Evolutionary conservation across 1,140 invertebrate genomes (phyloP), one percentile per base, ranked within the genome.

Genomic region (Nebria ingens): DNA sequence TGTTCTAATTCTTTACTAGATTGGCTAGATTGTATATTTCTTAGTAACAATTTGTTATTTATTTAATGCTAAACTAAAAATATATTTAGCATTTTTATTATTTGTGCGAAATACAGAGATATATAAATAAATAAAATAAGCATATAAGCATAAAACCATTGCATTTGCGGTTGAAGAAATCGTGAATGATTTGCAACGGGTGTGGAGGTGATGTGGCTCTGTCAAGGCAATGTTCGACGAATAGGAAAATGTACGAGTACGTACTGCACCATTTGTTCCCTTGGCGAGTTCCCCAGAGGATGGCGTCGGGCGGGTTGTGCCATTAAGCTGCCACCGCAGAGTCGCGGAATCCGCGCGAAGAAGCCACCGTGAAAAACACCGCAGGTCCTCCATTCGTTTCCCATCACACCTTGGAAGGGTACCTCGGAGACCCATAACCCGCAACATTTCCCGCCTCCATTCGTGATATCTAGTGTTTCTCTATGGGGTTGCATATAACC

Each of bases 401-500:
- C 67, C 64, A 66, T 66, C 65, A 65, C 65, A 67, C 65, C 65
- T 67, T 58, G 53, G 58, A 64, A 68, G 57, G 61, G 65, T 60
- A 56, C 67, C 64, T 55, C 56, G 13, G 67, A 68, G 66, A 69
- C 62, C 63, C 59, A 69, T 69, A 69, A 68, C 66, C 67, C 63
- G 67, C 68, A 66, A 65, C 64, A 55, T 56, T 59, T 60, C 57
- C 59, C 60, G 6, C 17, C n/a, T n/a, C n/a, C n/a, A n/a, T n/a
- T n/a, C n/a, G n/a, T n/a, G n/a, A n/a, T n/a, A n/a, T n/a, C n/a
- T n/a, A n/a, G n/a, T n/a, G n/a, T n/a, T n/a, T n/a, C n/a, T 65
- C 64, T 65, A 62, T 51, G 58, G 68, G 68, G 68, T 62, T 62
- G 63, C 63, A 68, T 45, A 45, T 69, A 69, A 70, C 68, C 68